Conservation (phyloP, 2,113 vertebrate species). For the Neotoma lepida region DNA sequence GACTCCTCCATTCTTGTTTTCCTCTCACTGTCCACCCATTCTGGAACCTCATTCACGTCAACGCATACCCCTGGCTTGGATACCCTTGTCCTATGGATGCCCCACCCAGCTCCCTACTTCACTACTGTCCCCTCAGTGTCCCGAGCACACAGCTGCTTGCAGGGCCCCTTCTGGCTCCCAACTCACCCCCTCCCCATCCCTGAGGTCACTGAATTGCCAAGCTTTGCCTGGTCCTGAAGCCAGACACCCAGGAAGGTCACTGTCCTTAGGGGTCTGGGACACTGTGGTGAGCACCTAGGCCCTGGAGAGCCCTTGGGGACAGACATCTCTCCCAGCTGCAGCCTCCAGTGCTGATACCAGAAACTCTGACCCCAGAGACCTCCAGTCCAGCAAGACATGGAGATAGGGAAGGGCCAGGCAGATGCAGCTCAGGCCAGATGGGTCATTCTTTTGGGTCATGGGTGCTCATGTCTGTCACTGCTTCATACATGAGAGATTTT, state of each 20-base stretch:
- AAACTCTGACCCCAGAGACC: not conserved
- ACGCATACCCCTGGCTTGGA: not conserved
- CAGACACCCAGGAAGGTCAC: not conserved
- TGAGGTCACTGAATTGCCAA: not conserved
- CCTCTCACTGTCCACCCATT: not conserved
- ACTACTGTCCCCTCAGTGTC: not conserved
- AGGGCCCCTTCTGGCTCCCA: not conserved
- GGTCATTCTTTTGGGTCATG: not conserved
- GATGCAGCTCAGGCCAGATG: not conserved
- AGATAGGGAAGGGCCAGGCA: no score
- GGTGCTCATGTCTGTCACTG: not conserved
- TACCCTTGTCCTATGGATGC: no score
- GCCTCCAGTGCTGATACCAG: not conserved
- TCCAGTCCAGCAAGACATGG: not conserved
- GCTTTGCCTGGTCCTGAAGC: not conserved
- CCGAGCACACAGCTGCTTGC: not conserved
- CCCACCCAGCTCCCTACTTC: not conserved
- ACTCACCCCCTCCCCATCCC: not conserved
- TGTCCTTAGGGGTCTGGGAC: not conserved
- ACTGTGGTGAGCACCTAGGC: not conserved
- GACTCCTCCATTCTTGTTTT: not conserved
- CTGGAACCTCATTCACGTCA: not conserved
- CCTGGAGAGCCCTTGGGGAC: not conserved
- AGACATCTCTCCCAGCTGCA: not conserved
- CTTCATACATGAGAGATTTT: no score